Evolutionary conservation across 2,888 invertebrate genomes (phyloP), one percentile per base, ranked within the genome.

Genomic region (Ceramica pisi): DNA sequence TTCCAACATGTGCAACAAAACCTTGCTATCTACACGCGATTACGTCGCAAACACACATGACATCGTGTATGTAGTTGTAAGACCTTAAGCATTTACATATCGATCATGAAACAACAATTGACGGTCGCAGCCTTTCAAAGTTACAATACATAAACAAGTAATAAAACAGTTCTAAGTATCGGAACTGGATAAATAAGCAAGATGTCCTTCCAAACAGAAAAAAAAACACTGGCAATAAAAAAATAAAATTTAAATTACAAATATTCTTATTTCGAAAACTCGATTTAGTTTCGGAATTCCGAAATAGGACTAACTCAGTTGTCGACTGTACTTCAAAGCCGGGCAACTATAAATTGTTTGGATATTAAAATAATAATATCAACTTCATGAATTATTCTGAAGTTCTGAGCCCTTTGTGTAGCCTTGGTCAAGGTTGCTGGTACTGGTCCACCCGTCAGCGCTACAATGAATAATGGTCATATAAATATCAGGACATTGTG

Each of bases 391-490:
- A 82, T 78, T 72, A 78, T 81, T 75, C 64, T 53, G 41, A 59
- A 50, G 66, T 71, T 68, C 61, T 26, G 48, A 71, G 48, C 72
- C 61, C 70, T 78, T 75, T 71, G 70, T 69, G 44, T 59, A 62
- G 35, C 68, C 69, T 71, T 70, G 73, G 76, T 79, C 73, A 84
- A 74, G 73, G 68, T 60, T 68, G 50, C 16, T 23, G 56, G 64
- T 56, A 35, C 78, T 57, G 70, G 71, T 70, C 46, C 63, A 67
- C 51, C 73, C 76, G 80, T 79, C 85, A 79, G 48, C 69, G 63
- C 48, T 69, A 83, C 69, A 75, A 68, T 83, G 73, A 83, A 79
- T 84, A 70, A 84, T 82, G 73, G n/a, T n/a, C 71, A 38, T 67
- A 75, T 79, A 74, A 79, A 79, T 75, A 75, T 78, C 41, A 68